Evolutionary conservation across 2,113 vertebrate species (phyloP).

Genomic region (Coregonus clupeaformis): DNA sequence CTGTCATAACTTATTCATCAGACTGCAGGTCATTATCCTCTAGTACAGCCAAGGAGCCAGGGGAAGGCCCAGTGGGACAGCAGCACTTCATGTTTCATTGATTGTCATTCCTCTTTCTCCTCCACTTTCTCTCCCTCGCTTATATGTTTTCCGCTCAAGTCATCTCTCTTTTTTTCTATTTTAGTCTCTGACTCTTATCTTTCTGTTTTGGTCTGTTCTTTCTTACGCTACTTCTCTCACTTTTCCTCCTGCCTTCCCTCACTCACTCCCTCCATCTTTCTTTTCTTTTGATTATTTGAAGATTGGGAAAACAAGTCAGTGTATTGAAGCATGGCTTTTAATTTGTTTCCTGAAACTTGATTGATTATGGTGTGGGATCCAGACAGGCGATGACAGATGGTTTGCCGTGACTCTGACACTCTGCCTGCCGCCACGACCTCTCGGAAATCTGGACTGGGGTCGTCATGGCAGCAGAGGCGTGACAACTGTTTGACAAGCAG

Average conservation of each 20-base stretch:
- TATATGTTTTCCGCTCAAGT: constrained; percentile 1
- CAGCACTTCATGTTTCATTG: constrained; percentile 53
- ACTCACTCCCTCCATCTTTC: not conserved
- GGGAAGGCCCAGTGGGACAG: constrained; percentile 1
- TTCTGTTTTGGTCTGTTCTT: not conserved
- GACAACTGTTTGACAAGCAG: too few relatives aligned
- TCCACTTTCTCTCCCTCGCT: constrained; percentile 9
- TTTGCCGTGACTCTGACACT: too few relatives aligned
- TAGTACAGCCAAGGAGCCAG: not conserved
- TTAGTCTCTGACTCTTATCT: not conserved
- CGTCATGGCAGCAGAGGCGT: too few relatives aligned
- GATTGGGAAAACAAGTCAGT: too few relatives aligned
- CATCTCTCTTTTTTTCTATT: not conserved
- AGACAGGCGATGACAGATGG: not conserved
- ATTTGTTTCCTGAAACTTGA: too few relatives aligned
- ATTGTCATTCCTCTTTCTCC: constrained; percentile 30
- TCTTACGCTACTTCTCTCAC: not conserved
- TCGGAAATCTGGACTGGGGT: too few relatives aligned
- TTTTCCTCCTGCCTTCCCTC: not conserved
- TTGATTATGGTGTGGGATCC: too few relatives aligned
- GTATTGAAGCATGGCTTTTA: too few relatives aligned
- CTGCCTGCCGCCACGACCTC: too few relatives aligned
- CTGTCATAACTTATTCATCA: constrained; percentile 55
- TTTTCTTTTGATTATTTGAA: not conserved
- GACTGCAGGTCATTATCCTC: not conserved